Evolutionary conservation across 2,113 vertebrate genomes (phyloP).

Genomic region (Dolichotis patagonum): DNA sequence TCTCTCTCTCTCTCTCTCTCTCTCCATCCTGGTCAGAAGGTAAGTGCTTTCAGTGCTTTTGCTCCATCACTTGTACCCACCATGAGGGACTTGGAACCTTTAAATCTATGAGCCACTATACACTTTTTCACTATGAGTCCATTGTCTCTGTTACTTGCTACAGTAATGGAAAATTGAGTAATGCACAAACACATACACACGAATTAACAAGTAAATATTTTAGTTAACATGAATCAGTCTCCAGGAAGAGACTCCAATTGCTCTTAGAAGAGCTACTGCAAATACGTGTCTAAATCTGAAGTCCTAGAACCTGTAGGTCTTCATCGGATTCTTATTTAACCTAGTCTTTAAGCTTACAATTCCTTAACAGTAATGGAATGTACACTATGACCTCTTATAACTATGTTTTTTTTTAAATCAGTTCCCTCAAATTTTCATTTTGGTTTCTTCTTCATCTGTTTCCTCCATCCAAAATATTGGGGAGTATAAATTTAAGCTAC

Average conservation of each 20-base stretch:
- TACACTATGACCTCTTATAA: not conserved
- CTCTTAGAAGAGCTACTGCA: not conserved
- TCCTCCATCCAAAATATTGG: not conserved
- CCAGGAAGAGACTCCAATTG: not conserved
- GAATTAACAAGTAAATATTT: not conserved
- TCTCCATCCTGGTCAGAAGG: not conserved
- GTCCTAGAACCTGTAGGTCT: not conserved
- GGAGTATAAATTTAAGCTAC: not conserved
- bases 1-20: no score
- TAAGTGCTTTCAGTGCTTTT: not conserved
- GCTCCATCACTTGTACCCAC: not conserved
- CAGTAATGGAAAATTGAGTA: not conserved
- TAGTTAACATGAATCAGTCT: not conserved
- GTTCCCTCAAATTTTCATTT: not conserved
- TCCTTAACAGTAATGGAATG: not conserved
- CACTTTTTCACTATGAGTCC: not conserved
- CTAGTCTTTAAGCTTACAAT: not conserved
- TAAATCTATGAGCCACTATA: not conserved
- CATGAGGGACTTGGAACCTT: not conserved
- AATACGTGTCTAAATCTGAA: not conserved
- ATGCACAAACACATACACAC: not conserved
- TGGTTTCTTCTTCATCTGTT: not conserved
- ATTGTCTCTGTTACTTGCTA: not conserved
- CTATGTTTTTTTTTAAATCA: not conserved
- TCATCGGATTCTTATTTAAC: no score